Evolutionary conservation across 1,140 invertebrate species (phyloP), one percentile per base, ranked within the genome.

Genomic region (Drosophila ambigua): DNA sequence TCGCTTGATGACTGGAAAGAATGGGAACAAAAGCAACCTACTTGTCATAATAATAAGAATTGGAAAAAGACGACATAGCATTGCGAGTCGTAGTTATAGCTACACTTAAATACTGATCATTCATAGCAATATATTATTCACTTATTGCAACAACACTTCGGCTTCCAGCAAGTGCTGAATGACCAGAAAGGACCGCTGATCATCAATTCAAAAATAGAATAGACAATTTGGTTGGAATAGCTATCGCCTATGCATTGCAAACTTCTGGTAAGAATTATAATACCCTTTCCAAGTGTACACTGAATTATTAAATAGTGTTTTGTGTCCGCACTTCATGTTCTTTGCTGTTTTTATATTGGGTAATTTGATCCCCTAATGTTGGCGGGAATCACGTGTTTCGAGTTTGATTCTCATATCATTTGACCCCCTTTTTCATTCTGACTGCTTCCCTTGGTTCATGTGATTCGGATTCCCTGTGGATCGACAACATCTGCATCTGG

Each of bases 341-440:
- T 20, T 68, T 50, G 20, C 41, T 61, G n/a, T 58, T 52, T 24
- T 63, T 64, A 52, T 66, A 64, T 73, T 44, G 43, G 39, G 75
- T 61, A 88, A 87, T 59, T 68, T 88, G 83, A 87, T 79, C 72
- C 76, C 76, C 72, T 79, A 87, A 82, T 83, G 64, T 74, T 72
- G 66, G 44, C n/a, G 69, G 52, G 65, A 78, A 87, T 85, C 81
- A 85, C 82, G 77, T 81, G 77, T 71, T 69, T 68, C 50, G 55
- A 80, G 62, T 77, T 74, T 62, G 72, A 77, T 79, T 82, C 68
- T 69, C 73, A 55, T 85, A 81, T 85, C 77, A 85, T 77, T 82
- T 87, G 82, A 85, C 82, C 82, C 35, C 78, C 82, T 72, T 72
- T 87, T 64, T 41, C 15, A 78, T 46, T 62, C 50, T 60, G n/a